Base-by-base conservation (phyloP, 2,888 invertebrate species). In the Lycaena phlaeas region DNA sequence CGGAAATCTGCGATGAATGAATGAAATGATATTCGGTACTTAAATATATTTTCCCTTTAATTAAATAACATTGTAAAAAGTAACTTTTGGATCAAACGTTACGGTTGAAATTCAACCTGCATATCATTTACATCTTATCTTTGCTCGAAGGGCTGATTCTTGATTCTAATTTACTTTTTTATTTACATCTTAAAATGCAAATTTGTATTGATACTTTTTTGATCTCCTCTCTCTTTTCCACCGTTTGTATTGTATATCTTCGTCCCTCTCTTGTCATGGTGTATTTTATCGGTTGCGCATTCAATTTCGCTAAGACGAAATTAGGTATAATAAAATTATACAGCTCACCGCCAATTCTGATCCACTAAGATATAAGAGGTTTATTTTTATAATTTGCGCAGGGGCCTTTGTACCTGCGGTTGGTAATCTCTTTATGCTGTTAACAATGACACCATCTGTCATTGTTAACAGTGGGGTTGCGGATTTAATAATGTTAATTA, bases 251-350 rank as follows among this genome's bases (percentile, higher is more conserved):
- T 12, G 4, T 43, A 47, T 54, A 48, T 50, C n/a, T 43, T 27
- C 46, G 36, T 57, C 53, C 51, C 53, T 49, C 42, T 49, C 46
- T 59, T 61, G 66, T 10, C 18, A 18, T 7, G 17, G 34, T 18
- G 12, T 64, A 69, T 72, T 74, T 74, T 67, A 56, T 52, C 51
- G 46, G 53, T 44, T 45, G 50, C 49, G 52, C 53, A 57, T 73
- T 75, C 69, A 69, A 75, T 74, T 72, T 68, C 59, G 53, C 42
- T 54, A 34, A 34, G 58, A 61, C 50, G 58, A 59, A 63, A 64
- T 66, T 60, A 63, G 59, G 69, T 67, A 67, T 65, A 73, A 78
- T 77, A 77, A 81, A 82, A 81, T 82, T 82, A 82, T 81, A 78
- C 79, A 67, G 75, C 66, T 68, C 70, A 64, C 51, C 48, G 48